These are phyloP conservation scores for Cetonia aurata DNA, from an alignment of 2,888 invertebrate species.

Conservation along the genomic window DNA sequence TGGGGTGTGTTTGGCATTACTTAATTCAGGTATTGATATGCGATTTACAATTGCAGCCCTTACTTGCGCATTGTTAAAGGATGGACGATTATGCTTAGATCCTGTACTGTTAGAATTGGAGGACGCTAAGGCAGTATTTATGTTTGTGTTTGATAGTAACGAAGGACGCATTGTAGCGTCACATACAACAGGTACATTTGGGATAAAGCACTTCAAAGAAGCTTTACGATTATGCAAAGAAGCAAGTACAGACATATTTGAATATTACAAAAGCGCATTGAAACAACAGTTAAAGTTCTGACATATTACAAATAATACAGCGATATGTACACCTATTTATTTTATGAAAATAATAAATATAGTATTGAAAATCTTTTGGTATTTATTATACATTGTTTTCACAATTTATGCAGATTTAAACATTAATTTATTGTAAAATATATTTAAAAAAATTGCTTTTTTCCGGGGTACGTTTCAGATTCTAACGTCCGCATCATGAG, in stretches of 20 bases:
- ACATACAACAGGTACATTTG: slow-evolving; percentile 79
- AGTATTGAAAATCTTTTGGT: no score
- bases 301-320: slow-evolving; percentile 10
- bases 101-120: slow-evolving; percentile 64
- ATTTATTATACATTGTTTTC: no score
- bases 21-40: slow-evolving; percentile 88
- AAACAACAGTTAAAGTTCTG: slow-evolving; percentile 26
- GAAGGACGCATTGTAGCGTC: slow-evolving; percentile 72
- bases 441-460: no score
- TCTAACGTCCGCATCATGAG: no score
- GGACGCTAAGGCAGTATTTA: slow-evolving; percentile 74
- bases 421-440: no score
- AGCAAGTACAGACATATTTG: slow-evolving; percentile 78
- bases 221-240: slow-evolving; percentile 75
- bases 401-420: no score
- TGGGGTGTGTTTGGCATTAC: slow-evolving; percentile 83
- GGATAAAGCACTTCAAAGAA: slow-evolving; percentile 75
- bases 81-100: slow-evolving; percentile 68
- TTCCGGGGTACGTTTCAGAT: no score
- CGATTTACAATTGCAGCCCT: slow-evolving; percentile 85
- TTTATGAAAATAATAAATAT: no score
- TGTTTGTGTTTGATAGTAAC: slow-evolving; percentile 81
- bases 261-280: slow-evolving; percentile 76
- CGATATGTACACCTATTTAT: background rate
- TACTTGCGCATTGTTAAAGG: slow-evolving; percentile 76